Percentiles rank a stretch among this genome's conserved stretches.
phyloP scores from a whole-genome alignment of 2,888 invertebrate species.

The Rambutsinella grinnellia region DNA sequence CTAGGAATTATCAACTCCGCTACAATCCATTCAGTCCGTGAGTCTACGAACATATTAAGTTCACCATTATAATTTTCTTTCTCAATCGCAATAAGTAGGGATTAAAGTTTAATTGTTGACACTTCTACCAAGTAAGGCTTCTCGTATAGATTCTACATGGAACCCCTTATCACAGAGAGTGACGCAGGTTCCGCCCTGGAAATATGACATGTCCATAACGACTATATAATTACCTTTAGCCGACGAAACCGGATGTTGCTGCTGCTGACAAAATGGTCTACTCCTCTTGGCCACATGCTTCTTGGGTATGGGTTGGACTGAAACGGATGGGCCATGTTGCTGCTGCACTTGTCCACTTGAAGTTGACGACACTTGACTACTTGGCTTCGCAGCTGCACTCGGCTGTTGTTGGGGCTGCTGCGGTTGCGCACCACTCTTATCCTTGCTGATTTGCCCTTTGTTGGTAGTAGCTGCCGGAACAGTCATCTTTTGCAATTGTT shows the following conservation, averaged over 20 bases:
- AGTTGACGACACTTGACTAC: conserved; percentile 35
- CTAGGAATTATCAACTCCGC: too few species aligned
- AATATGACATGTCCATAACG: too few species aligned
- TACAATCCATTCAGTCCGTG: too few species aligned
- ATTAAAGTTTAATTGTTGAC: too few species aligned
- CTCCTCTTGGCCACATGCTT: conserved; percentile 64
- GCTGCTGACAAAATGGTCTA: conserved; percentile 62
- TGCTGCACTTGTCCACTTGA: conserved; percentile 24
- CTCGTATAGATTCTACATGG: too few species aligned
- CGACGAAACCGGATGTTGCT: conserved; percentile 28
- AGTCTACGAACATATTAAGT: too few species aligned
- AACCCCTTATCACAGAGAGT: too few species aligned
- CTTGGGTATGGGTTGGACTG: conserved; percentile 46
- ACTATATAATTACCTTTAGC: conserved; percentile 29
- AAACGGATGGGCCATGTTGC: conserved; percentile 25
- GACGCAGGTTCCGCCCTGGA: too few species aligned
- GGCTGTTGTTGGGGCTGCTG: conserved; percentile 27
- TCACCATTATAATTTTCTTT: too few species aligned
- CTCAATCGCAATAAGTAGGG: too few species aligned
- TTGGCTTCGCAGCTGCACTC: conserved; percentile 26
- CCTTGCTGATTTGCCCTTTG: conserved; percentile 50
- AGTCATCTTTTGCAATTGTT: conserved; percentile 35
- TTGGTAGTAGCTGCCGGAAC: conserved; percentile 13
- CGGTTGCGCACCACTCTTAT: conserved; percentile 38
- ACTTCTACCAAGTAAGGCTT: too few species aligned